Percentiles rank a stretch among this genome's conserved stretches.
Conservation (phyloP, 2,888 invertebrate species). For the Stenodera caucasica region DNA sequence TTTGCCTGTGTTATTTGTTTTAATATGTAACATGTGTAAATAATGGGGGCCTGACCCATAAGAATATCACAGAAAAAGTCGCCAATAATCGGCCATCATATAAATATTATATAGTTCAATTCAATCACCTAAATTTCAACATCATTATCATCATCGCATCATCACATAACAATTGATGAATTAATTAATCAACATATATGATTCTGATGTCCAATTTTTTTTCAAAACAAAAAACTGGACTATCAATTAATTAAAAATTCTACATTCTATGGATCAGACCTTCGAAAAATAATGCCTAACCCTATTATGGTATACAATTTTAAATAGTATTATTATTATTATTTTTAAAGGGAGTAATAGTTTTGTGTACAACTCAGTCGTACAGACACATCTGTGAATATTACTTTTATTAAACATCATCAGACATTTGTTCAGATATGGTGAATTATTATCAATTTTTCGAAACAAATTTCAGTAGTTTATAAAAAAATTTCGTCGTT, state of each 20-base stretch:
- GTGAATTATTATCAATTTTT: conserved; percentile 33
- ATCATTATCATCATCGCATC: conserved; percentile 15
- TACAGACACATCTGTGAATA: conserved; percentile 43
- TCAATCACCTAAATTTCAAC: conserved; percentile 34
- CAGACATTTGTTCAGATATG: conserved; percentile 30
- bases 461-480: conserved; percentile 42
- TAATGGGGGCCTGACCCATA: conserved; percentile 54
- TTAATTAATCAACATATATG: conserved; percentile 31
- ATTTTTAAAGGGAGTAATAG: conserved; percentile 34
- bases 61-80: conserved; percentile 56
- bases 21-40: conserved; percentile 32
- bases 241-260: conserved; percentile 35
- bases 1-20: conserved; percentile 36
- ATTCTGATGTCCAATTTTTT: conserved; percentile 11
- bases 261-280: conserved; percentile 57
- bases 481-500: conserved; percentile 39
- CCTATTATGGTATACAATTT: conserved; percentile 45
- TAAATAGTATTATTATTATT: not conserved
- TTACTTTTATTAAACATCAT: conserved; percentile 25
- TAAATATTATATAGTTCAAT: conserved; percentile 44
- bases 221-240: conserved; percentile 3
- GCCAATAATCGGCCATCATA: conserved; percentile 44
- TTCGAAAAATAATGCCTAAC: conserved; percentile 41
- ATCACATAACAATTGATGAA: conserved; percentile 26
- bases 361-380: conserved; percentile 31